phyloP scores from a whole-genome alignment of 2,888 invertebrate genomes.

The Vesta saturnalis region DNA sequence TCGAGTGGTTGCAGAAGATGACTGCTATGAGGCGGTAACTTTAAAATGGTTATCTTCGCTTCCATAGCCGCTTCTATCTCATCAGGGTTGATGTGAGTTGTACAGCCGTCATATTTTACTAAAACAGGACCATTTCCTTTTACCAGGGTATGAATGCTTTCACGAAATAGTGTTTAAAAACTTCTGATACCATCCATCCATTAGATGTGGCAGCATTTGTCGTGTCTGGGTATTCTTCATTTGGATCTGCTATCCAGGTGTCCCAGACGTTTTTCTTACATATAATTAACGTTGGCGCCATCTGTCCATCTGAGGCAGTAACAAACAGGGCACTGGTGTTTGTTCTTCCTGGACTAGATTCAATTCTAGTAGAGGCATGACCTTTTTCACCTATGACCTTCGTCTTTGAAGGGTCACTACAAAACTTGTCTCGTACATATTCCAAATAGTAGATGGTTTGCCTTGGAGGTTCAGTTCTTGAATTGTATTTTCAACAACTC shows the following conservation, averaged over 20 bases:
- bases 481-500: slow-evolving; percentile 31
- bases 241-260: no score
- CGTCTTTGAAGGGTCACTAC: slow-evolving; percentile 33
- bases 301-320: slow-evolving; percentile 34
- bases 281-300: slow-evolving; percentile 34
- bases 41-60: slow-evolving; percentile 1
- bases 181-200: no score
- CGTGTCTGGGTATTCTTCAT: slow-evolving; percentile 11
- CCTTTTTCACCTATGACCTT: slow-evolving; percentile 39
- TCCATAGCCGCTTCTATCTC: slow-evolving; percentile 7
- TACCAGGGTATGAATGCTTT: no score
- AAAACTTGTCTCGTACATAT: slow-evolving; percentile 42
- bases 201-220: background rate
- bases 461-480: slow-evolving; percentile 29
- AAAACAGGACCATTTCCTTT: no score
- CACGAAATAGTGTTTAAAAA: no score
- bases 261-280: no score
- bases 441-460: slow-evolving; percentile 42
- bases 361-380: slow-evolving; percentile 19
- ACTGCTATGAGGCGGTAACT: no score
- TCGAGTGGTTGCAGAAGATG: no score
- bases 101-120: no score
- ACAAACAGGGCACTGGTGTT: no score
- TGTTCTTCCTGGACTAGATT: slow-evolving; percentile 31
- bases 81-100: background rate